Percentiles rank a stretch among this genome's conserved stretches.
phyloP scores from a whole-genome alignment of 2,797 vertebrate species.

The Arctocebus calabarensis region DNA sequence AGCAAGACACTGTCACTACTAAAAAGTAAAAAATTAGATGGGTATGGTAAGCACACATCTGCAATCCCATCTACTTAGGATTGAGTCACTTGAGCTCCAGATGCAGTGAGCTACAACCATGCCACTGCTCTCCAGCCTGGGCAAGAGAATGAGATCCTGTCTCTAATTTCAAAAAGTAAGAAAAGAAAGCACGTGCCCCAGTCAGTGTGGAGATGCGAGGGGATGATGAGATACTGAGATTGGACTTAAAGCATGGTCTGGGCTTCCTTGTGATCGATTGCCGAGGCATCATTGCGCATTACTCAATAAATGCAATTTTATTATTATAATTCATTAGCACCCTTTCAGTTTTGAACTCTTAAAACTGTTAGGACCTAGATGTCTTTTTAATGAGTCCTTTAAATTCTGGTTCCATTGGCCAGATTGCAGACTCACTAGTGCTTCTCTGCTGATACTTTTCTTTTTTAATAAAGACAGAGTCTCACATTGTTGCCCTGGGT shows the following conservation, averaged over 20 bases:
- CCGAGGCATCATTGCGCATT: neutral
- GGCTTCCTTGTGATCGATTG: neutral
- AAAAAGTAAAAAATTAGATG: neutral
- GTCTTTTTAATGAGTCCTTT: constrained; percentile 56
- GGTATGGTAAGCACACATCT: neutral
- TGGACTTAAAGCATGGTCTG: rapidly evolving
- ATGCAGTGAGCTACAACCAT: neutral
- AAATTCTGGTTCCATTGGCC: constrained; percentile 49
- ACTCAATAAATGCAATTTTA: neutral
- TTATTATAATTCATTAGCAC: neutral
- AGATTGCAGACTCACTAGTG: constrained; percentile 26
- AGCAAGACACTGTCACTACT: neutral
- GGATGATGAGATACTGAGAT: neutral
- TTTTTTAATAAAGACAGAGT: constrained; percentile 14
- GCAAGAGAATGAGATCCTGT: neutral
- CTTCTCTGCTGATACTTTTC: constrained; percentile 61
- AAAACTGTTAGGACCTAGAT: neutral
- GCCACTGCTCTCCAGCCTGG: neutral
- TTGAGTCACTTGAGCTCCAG: neutral
- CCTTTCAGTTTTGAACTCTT: neutral
- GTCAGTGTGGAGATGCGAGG: neutral
- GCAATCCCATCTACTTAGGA: neutral
- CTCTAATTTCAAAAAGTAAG: neutral
- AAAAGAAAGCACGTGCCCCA: neutral
- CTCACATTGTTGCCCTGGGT: too few relatives aligned